phyloP scores from a whole-genome alignment of 1,140 invertebrate species.

The Acyrthosiphon pisum region DNA sequence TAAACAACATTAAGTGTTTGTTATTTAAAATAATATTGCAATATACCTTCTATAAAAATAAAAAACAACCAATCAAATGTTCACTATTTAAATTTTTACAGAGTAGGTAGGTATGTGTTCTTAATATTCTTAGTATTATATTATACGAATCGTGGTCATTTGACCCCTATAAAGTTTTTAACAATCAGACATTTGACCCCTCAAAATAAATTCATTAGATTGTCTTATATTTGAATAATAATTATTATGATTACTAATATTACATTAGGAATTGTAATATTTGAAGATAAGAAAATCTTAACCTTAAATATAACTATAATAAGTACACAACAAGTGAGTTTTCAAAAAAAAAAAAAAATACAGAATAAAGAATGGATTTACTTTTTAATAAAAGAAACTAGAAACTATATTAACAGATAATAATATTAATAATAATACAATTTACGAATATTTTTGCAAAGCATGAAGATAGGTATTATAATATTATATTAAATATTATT shows the following conservation, averaged over 20 bases:
- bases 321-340: not conserved
- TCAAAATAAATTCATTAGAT: conserved; percentile 1
- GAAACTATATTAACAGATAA: not conserved
- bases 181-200: not conserved
- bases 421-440: not conserved
- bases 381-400: not conserved
- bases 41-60: not conserved
- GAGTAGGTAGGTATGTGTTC: not conserved
- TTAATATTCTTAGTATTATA: not conserved
- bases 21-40: conserved; percentile 6
- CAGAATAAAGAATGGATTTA: not conserved
- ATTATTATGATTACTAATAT: not conserved
- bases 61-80: conserved; percentile 6
- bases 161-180: not conserved
- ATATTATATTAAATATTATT: not conserved
- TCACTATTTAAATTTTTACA: not conserved
- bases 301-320: not conserved
- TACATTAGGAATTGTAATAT: not conserved
- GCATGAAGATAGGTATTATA: not conserved
- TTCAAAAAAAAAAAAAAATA: not conserved
- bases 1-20: conserved; percentile 23
- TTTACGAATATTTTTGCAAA: not conserved
- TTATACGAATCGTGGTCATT: not conserved
- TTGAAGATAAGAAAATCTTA: not conserved
- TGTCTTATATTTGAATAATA: not conserved